A percentile compares a stretch with the other conserved stretches of the same genome.
Evolutionary conservation across 2,888 invertebrate genomes (phyloP).

Genomic region (Drosophila robusta): DNA sequence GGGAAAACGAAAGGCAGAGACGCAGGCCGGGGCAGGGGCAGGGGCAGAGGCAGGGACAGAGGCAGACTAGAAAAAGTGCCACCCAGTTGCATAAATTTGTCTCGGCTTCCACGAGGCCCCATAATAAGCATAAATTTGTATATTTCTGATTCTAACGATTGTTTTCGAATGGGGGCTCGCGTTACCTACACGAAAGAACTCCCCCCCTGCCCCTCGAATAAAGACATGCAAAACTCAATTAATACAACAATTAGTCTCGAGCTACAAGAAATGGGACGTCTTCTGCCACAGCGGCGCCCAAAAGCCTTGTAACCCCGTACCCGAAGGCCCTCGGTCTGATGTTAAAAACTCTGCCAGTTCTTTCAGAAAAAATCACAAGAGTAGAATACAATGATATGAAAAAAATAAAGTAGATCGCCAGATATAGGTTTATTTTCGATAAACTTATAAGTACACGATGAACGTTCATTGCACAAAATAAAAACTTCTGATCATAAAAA

Average conservation of each 20-base stretch:
- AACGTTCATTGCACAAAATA: too few species aligned
- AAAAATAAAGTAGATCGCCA: too few species aligned
- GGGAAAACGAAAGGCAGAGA: constrained; percentile 43
- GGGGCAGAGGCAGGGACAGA: background rate
- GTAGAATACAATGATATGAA: too few species aligned
- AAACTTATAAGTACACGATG: too few species aligned
- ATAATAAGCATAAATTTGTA: constrained; percentile 69
- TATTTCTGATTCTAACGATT: constrained; percentile 62
- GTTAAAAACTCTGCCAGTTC: too few species aligned
- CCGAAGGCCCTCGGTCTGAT: too few species aligned
- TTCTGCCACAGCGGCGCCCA: constrained; percentile 2
- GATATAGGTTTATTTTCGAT: too few species aligned
- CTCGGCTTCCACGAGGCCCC: constrained; percentile 5
- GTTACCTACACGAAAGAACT: background rate
- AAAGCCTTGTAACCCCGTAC: background rate
- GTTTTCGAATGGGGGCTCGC: constrained; percentile 13
- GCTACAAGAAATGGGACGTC: constrained; percentile 68
- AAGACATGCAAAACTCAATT: constrained; percentile 32
- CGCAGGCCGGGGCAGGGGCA: too few species aligned
- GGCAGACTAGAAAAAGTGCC: constrained; percentile 51
- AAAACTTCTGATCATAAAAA: too few species aligned
- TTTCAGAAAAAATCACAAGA: too few species aligned
- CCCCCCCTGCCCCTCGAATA: too few species aligned
- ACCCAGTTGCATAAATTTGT: constrained; percentile 74
- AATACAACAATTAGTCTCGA: constrained; percentile 64